Percentiles rank a stretch among this genome's conserved stretches.
Conservation (phyloP, 2,113 vertebrate genomes). For the Spheniscus mendiculus region DNA sequence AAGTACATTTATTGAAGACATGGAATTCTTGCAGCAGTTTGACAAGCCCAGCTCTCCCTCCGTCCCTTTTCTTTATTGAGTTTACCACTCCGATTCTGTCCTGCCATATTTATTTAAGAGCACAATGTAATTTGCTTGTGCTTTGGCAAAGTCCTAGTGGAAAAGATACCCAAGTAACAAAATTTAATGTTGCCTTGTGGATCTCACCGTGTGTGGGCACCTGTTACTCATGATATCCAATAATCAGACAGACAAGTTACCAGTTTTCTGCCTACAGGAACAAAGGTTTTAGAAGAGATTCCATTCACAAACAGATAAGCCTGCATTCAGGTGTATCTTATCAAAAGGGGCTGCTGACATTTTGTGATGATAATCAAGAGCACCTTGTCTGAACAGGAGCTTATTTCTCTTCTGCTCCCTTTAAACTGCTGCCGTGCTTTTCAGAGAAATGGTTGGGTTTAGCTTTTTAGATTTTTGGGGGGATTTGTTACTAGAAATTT, state of each 20-base stretch:
- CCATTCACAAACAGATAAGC: not conserved
- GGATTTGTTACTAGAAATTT: not conserved
- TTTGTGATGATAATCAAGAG: not conserved
- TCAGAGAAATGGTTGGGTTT: not conserved
- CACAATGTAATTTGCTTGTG: not conserved
- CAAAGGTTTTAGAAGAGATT: not conserved
- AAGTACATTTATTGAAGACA: not conserved
- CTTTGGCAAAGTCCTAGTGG: not conserved
- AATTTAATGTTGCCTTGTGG: not conserved
- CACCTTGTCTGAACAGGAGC: not conserved
- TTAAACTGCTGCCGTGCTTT: not conserved
- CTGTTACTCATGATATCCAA: not conserved
- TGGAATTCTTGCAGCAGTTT: not conserved
- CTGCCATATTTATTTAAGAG: not conserved
- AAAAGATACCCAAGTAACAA: not conserved
- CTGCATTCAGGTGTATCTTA: not conserved
- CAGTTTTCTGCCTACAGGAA: not conserved
- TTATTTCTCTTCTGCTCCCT: not conserved
- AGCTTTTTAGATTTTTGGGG: not conserved
- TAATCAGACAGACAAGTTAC: not conserved
- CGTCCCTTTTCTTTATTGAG: not conserved
- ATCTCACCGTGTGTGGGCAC: not conserved
- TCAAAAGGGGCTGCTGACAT: not conserved
- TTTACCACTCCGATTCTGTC: not conserved
- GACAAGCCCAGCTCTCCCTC: not conserved